A percentile compares a stretch with the other conserved stretches of the same genome.
Evolutionary conservation across 64 coral and sea anemone species (phyloP).

Genomic region (Exaiptasia diaphana): DNA sequence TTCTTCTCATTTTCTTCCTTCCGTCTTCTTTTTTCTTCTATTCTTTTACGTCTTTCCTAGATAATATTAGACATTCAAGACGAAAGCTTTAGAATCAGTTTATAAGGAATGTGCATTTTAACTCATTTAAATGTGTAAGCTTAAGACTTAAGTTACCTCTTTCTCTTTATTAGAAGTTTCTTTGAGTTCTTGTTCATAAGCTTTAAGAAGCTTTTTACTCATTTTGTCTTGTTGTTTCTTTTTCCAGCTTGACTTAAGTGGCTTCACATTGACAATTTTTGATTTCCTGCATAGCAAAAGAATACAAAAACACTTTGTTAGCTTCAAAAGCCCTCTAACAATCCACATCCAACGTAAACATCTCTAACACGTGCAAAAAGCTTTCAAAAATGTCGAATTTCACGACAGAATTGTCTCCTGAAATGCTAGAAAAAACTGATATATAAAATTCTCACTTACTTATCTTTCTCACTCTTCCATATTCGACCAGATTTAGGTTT

Average conservation of each 20-base stretch:
- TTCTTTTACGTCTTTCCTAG: constrained; percentile 72
- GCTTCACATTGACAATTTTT: constrained; percentile 64
- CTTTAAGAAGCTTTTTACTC: constrained; percentile 72
- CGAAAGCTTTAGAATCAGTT: neutral
- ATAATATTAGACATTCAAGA: neutral
- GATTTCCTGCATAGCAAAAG: constrained; percentile 61
- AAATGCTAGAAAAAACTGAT: too few species aligned
- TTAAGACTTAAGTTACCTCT: too few species aligned
- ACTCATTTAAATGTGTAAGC: too few species aligned
- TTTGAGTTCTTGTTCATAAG: constrained; percentile 87
- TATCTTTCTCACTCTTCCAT: constrained; percentile 93
- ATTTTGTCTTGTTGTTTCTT: constrained; percentile 78
- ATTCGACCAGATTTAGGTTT: constrained; percentile 95
- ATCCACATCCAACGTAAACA: neutral
- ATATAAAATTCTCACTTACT: constrained; percentile 58
- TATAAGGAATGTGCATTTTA: neutral
- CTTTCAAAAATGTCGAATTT: too few species aligned
- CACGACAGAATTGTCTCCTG: too few species aligned
- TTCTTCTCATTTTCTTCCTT: constrained; percentile 97
- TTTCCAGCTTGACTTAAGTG: constrained; percentile 80
- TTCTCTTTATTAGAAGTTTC: constrained; percentile 68
- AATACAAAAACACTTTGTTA: too few species aligned
- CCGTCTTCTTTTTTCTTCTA: constrained; percentile 75
- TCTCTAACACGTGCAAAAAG: neutral
- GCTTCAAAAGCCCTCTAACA: neutral